Evolutionary conservation across 2,797 vertebrate species (phyloP), one percentile per base, ranked within the genome.

Genomic region (Iguana delicatissima): DNA sequence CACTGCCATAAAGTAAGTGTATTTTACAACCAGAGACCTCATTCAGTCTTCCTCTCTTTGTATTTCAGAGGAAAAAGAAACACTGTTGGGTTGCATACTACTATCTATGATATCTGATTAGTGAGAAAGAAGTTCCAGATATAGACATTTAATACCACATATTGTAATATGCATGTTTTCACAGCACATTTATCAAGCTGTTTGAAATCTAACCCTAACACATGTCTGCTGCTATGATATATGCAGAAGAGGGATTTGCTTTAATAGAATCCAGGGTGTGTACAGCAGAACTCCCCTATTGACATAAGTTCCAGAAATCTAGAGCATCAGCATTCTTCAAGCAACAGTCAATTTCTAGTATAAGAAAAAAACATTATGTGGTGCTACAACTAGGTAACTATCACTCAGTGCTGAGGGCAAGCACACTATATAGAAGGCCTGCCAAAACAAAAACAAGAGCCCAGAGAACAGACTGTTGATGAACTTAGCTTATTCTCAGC

Each of bases 101-200:
- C 42, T 67, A 79, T 9, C 18, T 42, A 24, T 26, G 29, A 26
- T 79, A 64, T 26, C 9, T 57, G 46, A 67, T 79, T 16, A 76
- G 69, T 86, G 55, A 59, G 12, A 80, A 80, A 46, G 18, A 18
- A 80, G 10, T 85, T 80, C 18, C 64, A 89, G 67, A 84, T 91
- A 57, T 89, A 91, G 85, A 67, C 74, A 22, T 20, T 6, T 57
- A 72, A 64, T 26, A 80, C 62, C 80, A 85, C n/a, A 85, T 87
- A 59, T 4, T 35, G 76, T 29, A 80, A 16, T 57, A 57, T 80
- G 26, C 14, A 46, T 89, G 81, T 46, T 62, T 69, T 89, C 20
- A 89, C 57, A 83, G 72, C 52, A 42, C 26, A 62, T 80, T 20
- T 35, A 59, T 32, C 38, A 67, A n/a, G 16, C 26, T 4, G 79